A percentile compares a stretch with the other conserved stretches of the same genome.
phyloP scores from a whole-genome alignment of 2,113 vertebrate species.

The Penelope pileata region DNA sequence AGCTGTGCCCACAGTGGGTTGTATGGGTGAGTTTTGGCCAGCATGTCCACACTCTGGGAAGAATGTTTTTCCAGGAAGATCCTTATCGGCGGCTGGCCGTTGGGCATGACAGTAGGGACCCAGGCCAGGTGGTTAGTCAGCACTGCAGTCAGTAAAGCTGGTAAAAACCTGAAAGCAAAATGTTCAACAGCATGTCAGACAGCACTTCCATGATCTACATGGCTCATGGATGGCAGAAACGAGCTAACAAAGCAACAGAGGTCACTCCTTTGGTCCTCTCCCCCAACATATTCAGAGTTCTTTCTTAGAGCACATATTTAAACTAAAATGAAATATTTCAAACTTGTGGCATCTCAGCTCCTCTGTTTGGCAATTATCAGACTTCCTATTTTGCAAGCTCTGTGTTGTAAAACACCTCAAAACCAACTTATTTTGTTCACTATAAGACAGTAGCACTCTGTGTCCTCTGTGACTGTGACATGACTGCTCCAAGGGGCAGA shows the following conservation, averaged over 20 bases:
- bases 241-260: neutral
- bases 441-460: neutral
- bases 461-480: neutral
- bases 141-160: constrained; percentile 94
- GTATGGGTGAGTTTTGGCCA: constrained; percentile 97
- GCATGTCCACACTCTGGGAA: constrained; percentile 95
- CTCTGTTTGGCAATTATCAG: neutral
- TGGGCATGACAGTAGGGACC: constrained; percentile 99
- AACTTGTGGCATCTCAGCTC: neutral
- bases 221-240: neutral
- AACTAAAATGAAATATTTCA: neutral
- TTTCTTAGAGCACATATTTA: neutral
- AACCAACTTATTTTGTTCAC: neutral
- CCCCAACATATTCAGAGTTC: neutral
- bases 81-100: constrained; percentile 95
- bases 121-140: constrained; percentile 98
- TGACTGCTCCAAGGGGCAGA: neutral
- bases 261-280: neutral
- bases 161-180: constrained; percentile 88
- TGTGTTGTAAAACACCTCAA: neutral
- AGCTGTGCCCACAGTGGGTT: constrained; percentile 98
- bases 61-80: constrained; percentile 99
- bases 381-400: constrained; percentile 27
- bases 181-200: neutral
- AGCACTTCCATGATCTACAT: neutral